phyloP scores from a whole-genome alignment of 2,888 invertebrate species.

The Andrena chrysosceles region DNA sequence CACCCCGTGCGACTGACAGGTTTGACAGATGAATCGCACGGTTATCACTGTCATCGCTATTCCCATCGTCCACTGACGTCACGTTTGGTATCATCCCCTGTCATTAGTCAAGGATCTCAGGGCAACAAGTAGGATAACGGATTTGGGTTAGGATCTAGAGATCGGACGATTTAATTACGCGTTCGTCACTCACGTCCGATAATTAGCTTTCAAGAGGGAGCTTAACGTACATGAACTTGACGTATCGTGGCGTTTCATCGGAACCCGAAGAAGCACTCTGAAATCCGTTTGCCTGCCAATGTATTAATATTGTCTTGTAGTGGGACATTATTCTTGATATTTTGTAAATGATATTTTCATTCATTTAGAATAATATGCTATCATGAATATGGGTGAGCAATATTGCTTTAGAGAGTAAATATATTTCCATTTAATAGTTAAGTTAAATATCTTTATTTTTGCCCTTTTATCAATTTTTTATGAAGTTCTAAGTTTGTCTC shows the following conservation, averaged over 20 bases:
- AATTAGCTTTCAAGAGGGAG: conserved; percentile 14
- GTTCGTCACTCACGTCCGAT: not conserved
- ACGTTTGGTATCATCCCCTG: conserved; percentile 29
- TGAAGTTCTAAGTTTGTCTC: too few relatives aligned
- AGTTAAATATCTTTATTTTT: too few relatives aligned
- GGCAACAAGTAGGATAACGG: conserved; percentile 46
- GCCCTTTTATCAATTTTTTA: too few relatives aligned
- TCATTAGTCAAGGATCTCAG: conserved; percentile 63
- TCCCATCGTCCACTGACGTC: conserved; percentile 33
- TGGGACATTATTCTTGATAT: too few relatives aligned
- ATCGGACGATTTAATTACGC: conserved; percentile 40
- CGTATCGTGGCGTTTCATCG: not conserved
- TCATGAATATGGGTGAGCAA: too few relatives aligned
- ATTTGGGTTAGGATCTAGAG: not conserved
- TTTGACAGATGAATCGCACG: conserved; percentile 67
- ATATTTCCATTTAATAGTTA: not conserved
- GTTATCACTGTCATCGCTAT: conserved; percentile 59
- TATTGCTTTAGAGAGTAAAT: not conserved
- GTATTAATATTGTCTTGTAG: too few relatives aligned
- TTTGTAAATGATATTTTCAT: too few relatives aligned
- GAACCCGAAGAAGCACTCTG: not conserved
- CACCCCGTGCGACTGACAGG: conserved; percentile 61
- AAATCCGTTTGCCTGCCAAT: not conserved
- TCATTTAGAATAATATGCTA: too few relatives aligned
- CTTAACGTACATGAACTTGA: not conserved